phyloP scores from a whole-genome alignment of 37 sponge, comb jelly and placozoan species.

The Mnemiopsis leidyi region DNA sequence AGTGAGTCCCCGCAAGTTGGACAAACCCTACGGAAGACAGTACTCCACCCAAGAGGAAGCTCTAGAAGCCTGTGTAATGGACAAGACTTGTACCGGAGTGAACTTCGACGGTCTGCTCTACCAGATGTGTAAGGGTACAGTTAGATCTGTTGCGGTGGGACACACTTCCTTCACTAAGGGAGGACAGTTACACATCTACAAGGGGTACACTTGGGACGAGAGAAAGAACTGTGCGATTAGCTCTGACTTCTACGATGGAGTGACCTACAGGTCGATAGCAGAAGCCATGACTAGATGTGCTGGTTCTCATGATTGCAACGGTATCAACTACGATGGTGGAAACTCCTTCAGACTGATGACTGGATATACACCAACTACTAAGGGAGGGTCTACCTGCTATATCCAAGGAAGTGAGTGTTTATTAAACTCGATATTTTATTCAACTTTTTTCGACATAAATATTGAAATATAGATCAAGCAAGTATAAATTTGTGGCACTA shows the following conservation, averaged over 20 bases:
- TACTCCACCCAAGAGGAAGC: background rate
- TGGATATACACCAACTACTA: background rate
- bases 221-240: background rate
- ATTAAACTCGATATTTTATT: background rate
- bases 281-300: background rate
- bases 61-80: background rate
- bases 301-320: background rate
- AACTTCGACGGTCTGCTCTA: background rate
- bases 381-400: background rate
- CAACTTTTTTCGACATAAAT: background rate
- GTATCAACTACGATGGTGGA: background rate
- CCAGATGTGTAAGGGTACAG: background rate
- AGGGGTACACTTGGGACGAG: background rate
- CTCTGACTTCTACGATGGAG: background rate
- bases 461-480: no score
- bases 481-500: background rate
- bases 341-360: background rate
- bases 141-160: background rate
- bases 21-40: background rate
- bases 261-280: background rate
- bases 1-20: background rate
- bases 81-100: background rate
- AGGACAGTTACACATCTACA: background rate
- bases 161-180: conserved; percentile 8
- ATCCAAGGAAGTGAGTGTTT: conserved; percentile 28